Conservation (phyloP, 2,888 invertebrate genomes). For the Amphipoea lucens region DNA sequence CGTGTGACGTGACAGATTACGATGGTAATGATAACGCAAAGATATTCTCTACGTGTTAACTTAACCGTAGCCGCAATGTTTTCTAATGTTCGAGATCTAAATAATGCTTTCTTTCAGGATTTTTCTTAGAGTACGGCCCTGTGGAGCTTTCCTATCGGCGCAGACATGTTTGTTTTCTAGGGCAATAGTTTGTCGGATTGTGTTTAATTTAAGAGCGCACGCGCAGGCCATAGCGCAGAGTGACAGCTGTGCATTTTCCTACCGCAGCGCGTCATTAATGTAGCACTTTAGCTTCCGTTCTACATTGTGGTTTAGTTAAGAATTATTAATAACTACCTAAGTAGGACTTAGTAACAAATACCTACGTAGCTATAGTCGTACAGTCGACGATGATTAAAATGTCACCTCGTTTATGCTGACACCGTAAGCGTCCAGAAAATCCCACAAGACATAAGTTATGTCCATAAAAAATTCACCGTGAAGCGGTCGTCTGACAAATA, state of each 20-base stretch:
- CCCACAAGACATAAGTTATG: conserved; percentile 66
- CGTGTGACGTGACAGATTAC: not conserved
- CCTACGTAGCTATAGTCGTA: not conserved
- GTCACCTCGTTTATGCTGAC: conserved; percentile 54
- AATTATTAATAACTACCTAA: conserved; percentile 20
- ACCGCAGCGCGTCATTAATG: conserved; percentile 60
- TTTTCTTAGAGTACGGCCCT: conserved; percentile 46
- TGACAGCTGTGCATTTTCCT: conserved; percentile 69
- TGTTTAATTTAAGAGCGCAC: conserved; percentile 80
- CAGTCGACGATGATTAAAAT: conserved; percentile 49
- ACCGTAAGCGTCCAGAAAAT: conserved; percentile 55
- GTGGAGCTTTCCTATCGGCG: conserved; percentile 45
- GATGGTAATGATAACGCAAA: not conserved
- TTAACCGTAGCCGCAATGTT: not conserved
- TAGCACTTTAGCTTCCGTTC: conserved; percentile 55
- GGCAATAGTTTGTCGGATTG: conserved; percentile 79
- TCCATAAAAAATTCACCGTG: conserved; percentile 75
- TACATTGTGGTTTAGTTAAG: conserved; percentile 31
- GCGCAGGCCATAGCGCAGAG: conserved; percentile 63
- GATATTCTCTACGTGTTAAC: no score
- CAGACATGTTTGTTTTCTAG: conserved; percentile 83
- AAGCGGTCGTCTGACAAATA: conserved; percentile 77
- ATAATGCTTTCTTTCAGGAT: not conserved
- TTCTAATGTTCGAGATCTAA: not conserved
- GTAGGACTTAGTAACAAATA: conserved; percentile 15